Evolutionary conservation across 2,113 vertebrate species (phyloP).

Genomic region (Thryonomys swinderianus): DNA sequence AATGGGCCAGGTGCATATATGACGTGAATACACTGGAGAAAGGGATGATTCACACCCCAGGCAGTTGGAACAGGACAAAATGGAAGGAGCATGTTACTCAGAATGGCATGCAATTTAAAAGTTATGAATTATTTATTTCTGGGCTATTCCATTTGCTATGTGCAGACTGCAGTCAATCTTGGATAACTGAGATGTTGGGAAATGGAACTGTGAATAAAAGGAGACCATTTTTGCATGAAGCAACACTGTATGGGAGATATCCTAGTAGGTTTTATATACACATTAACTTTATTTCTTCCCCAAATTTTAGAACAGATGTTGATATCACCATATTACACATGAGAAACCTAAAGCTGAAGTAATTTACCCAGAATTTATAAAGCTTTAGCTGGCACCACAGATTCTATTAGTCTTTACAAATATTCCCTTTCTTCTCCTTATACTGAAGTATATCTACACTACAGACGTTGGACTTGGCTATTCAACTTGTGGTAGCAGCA

Average conservation of each 20-base stretch:
- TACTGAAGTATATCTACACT: not conserved
- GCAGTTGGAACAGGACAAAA: not conserved
- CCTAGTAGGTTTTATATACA: not conserved
- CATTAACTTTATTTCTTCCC: conserved; percentile 3
- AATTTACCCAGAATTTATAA: conserved; percentile 2
- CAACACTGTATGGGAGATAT: not conserved
- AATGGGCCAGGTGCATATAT: not conserved
- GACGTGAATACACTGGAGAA: not conserved
- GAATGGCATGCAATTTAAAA: not conserved
- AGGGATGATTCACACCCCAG: not conserved
- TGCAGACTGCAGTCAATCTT: not conserved
- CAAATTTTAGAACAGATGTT: conserved; percentile 1
- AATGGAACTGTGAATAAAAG: not conserved
- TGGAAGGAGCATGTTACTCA: not conserved
- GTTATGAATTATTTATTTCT: not conserved
- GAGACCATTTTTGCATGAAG: not conserved
- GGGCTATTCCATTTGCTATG: not conserved
- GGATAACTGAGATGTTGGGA: not conserved
- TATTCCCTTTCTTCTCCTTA: not conserved
- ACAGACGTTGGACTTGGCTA: not conserved
- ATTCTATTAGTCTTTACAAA: conserved; percentile 9
- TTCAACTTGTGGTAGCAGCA: not conserved
- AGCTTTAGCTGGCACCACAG: not conserved
- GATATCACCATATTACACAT: not conserved
- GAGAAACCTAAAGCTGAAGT: not conserved